phyloP scores from a whole-genome alignment of 37 sponge, comb jelly and placozoan species.

The Corticium candelabrum region DNA sequence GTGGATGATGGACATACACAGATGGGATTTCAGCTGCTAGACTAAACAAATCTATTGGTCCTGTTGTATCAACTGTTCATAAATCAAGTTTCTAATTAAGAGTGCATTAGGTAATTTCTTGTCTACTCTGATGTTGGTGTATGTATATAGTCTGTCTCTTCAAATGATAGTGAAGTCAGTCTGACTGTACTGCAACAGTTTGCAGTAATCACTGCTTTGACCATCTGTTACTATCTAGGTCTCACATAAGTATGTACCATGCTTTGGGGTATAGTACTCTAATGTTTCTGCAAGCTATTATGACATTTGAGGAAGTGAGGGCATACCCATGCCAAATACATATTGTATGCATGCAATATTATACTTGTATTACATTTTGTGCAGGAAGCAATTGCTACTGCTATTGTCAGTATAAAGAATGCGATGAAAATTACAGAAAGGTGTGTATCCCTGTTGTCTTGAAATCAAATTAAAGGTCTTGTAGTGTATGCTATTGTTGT shows the following conservation, averaged over 20 bases:
- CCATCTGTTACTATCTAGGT: conserved; percentile 27
- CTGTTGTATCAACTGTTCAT: too few species aligned
- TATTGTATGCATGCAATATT: background rate
- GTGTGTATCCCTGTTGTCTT: background rate
- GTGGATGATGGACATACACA: too few species aligned
- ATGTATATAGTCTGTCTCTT: too few species aligned
- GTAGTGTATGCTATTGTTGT: background rate
- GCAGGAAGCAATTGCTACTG: background rate
- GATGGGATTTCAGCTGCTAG: too few species aligned
- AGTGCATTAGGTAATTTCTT: too few species aligned
- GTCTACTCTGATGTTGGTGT: too few species aligned
- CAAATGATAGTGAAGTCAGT: too few species aligned
- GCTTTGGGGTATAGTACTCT: conserved; percentile 28
- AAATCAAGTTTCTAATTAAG: too few species aligned
- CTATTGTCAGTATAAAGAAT: background rate
- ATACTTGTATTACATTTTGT: background rate
- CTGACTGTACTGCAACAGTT: too few species aligned
- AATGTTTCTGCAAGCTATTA: conserved; percentile 50
- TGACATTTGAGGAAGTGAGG: conserved; percentile 65
- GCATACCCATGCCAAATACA: background rate
- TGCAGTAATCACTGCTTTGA: too few species aligned
- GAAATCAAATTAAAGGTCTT: background rate
- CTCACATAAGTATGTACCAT: conserved; percentile 53
- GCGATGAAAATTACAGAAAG: background rate
- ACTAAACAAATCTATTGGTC: too few species aligned